These are phyloP conservation scores for Schrankia costaestrigalis DNA, from an alignment of 2,888 invertebrate genomes.

Conservation along the genomic window DNA sequence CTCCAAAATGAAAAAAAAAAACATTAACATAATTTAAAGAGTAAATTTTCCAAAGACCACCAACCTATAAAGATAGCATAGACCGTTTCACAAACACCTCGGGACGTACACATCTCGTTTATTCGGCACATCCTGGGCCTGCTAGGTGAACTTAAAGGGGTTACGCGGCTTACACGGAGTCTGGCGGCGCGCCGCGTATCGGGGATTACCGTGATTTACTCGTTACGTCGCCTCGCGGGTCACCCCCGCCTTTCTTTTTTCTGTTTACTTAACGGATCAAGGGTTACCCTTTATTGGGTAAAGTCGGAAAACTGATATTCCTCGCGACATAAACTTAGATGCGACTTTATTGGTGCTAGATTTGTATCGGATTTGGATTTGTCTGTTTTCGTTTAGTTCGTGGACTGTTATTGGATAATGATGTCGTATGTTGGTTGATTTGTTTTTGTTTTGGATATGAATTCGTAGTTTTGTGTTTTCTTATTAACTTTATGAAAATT, in stretches of 20 bases:
- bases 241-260: conserved; percentile 62
- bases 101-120: conserved; percentile 46
- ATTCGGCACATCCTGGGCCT: conserved; percentile 52
- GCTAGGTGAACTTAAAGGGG: conserved; percentile 71
- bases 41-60: conserved; percentile 13
- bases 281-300: conserved; percentile 78
- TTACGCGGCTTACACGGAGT: conserved; percentile 58
- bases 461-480: too few relatives aligned
- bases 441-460: too few relatives aligned
- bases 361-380: conserved; percentile 59
- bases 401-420: conserved; percentile 14
- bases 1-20: not conserved
- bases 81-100: conserved; percentile 31
- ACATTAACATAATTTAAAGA: conserved; percentile 10
- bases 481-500: too few relatives aligned
- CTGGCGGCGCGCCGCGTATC: conserved; percentile 61
- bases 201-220: conserved; percentile 76
- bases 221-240: conserved; percentile 61
- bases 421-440: conserved; percentile 8
- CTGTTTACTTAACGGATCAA: conserved; percentile 79
- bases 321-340: conserved; percentile 65
- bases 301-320: conserved; percentile 76
- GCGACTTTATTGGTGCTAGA: conserved; percentile 59
- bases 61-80: conserved; percentile 25
- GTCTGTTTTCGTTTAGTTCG: conserved; percentile 22